phyloP scores from a whole-genome alignment of 2,888 invertebrate species.

The Prosapia bicincta region DNA sequence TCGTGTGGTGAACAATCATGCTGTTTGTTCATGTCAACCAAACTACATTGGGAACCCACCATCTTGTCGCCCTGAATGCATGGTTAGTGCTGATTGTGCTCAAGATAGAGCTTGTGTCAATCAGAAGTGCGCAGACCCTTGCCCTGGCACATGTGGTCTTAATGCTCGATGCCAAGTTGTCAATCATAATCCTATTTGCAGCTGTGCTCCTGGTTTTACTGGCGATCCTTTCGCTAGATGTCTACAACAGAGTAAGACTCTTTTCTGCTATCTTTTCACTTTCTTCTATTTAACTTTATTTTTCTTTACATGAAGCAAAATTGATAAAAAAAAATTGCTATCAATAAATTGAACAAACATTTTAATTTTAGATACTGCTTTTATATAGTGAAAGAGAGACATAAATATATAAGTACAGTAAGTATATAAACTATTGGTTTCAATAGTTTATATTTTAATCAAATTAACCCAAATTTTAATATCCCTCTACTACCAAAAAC shows the following conservation, averaged over 20 bases:
- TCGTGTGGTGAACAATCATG: conserved; percentile 64
- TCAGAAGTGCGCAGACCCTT: conserved; percentile 74
- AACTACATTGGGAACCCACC: conserved; percentile 73
- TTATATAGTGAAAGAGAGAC: not conserved
- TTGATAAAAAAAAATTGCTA: too few species aligned
- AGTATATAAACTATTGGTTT: too few species aligned
- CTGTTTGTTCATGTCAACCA: conserved; percentile 71
- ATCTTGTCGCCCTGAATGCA: conserved; percentile 72
- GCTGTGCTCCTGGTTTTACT: conserved; percentile 54
- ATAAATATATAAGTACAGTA: too few species aligned
- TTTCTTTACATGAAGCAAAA: too few species aligned
- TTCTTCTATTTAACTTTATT: not conserved
- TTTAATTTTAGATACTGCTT: not conserved
- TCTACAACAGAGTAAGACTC: conserved; percentile 46
- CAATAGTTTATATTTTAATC: too few species aligned
- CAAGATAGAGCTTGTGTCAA: conserved; percentile 71
- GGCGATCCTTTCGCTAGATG: conserved; percentile 60
- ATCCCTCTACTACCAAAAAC: too few species aligned
- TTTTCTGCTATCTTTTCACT: not conserved
- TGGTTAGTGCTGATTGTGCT: conserved; percentile 73
- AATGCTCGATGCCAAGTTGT: conserved; percentile 75
- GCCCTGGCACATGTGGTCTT: conserved; percentile 70
- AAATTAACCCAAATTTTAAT: too few species aligned
- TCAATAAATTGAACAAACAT: too few species aligned
- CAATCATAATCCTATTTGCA: conserved; percentile 70